Conservation (phyloP, 2,888 invertebrate genomes). For the Eulithis prunata region DNA sequence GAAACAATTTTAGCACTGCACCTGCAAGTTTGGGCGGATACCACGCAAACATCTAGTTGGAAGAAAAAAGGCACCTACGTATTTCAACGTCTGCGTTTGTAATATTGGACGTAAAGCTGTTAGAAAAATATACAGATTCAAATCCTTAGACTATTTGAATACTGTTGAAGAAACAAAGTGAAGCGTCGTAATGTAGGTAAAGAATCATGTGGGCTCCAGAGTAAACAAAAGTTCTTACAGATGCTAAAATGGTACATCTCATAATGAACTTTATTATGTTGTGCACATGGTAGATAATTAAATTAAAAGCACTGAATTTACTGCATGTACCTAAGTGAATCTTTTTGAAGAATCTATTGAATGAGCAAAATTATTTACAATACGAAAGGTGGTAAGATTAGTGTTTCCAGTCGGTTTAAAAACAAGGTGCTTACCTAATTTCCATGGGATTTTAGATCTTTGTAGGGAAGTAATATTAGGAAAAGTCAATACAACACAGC, state of each 20-base stretch:
- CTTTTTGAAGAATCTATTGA: background rate
- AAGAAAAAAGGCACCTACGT: background rate
- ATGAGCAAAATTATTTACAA: background rate
- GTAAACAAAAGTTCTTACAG: constrained; percentile 18
- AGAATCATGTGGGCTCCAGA: constrained; percentile 20
- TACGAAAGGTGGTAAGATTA: background rate
- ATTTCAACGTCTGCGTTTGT: constrained; percentile 17
- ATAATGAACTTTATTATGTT: constrained; percentile 20
- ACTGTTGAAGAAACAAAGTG: constrained; percentile 19
- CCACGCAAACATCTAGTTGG: background rate
- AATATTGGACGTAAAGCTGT: constrained; percentile 11
- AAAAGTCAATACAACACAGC: no score
- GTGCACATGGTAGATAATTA: constrained; percentile 7
- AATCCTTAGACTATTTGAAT: constrained; percentile 12
- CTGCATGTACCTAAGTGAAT: background rate
- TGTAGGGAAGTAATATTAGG: no score
- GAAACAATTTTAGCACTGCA: background rate
- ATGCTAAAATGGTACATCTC: constrained; percentile 13
- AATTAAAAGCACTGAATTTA: constrained; percentile 12
- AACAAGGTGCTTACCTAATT: no score
- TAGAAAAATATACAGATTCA: constrained; percentile 19
- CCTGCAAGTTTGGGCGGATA: background rate
- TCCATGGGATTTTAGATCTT: no score
- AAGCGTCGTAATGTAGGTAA: constrained; percentile 28
- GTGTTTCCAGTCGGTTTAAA: background rate